Conservation (phyloP, 1,140 invertebrate species). For the Parapsyche elsis region DNA sequence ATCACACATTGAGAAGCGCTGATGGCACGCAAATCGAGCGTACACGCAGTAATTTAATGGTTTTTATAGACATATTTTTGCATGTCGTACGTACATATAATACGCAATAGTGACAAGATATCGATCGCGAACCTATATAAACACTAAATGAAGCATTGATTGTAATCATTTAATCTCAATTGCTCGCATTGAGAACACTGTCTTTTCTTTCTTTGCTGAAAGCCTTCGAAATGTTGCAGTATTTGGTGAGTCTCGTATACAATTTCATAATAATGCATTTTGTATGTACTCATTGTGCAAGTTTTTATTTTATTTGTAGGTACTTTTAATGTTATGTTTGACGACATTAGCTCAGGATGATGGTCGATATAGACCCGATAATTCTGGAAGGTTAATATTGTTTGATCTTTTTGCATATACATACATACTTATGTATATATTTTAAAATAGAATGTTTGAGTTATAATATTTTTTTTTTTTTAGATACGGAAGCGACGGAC, state of each 20-base stretch:
- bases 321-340: background rate
- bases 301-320: slow-evolving; percentile 10
- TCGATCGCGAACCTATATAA: slow-evolving; percentile 12
- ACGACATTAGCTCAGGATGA: slow-evolving; percentile 58
- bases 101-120: slow-evolving; percentile 33
- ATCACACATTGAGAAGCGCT: background rate
- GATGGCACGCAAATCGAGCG: background rate
- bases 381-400: slow-evolving; percentile 40
- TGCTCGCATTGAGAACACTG: background rate
- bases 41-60: slow-evolving; percentile 18
- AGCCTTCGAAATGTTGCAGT: slow-evolving; percentile 20
- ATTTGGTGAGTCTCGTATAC: slow-evolving; percentile 12
- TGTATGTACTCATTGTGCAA: background rate
- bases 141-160: background rate
- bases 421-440: background rate
- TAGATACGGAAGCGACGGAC: slow-evolving; percentile 38
- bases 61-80: slow-evolving; percentile 32
- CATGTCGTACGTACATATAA: background rate
- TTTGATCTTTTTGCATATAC: background rate
- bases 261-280: background rate
- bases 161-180: slow-evolving; percentile 16
- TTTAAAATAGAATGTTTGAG: too few relatives aligned
- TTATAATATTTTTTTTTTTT: slow-evolving; percentile 41
- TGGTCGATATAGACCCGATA: slow-evolving; percentile 58
- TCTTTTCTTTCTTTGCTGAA: background rate